Base-by-base conservation (phyloP, 2,113 vertebrate species). In the Hippolais icterina region DNA sequence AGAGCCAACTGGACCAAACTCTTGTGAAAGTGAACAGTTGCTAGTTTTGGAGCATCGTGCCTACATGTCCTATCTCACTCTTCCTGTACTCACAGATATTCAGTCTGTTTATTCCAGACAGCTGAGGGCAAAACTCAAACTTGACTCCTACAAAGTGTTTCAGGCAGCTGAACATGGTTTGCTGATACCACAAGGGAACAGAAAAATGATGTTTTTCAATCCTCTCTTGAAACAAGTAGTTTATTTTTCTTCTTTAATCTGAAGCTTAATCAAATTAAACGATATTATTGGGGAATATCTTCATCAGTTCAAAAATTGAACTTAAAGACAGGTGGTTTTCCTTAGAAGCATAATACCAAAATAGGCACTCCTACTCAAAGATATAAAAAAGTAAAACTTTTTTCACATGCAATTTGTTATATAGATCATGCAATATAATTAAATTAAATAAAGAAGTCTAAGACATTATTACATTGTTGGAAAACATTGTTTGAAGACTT, bases 1-100 rank as follows among this genome's bases (percentile, higher is more conserved):
- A 53, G 53, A 76, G 6, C 23, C 82, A 53, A 49, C 42, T 92
- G 82, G 44, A 53, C 52, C 27, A 49, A 82, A 31, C 20, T 35
- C 10, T 3, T 64, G 39, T 54, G 80, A 82, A 93, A 79, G 16
- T 31, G 25, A 78, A 49, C 12, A 87, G n/a, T 24, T 52, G 17
- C 10, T 61, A 41, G 17, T 52, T 91, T 81, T 15, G 19, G 33
- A 60, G 28, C 2, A 2, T n/a, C 0, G 0, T 63, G 65, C 49
- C 44, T 72, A 9, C 24, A 41, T 22, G 50, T 82, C 37, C 46
- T 10, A 0, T 60, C 25, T 79, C 57, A 87, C 15, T 11, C 28
- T 47, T 25, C 52, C 52, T 66, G 25, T 8, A 33, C 12, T 60
- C 39, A 46, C 1, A 1, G 22, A 60, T n/a, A 11, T 83, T 89